These are phyloP conservation scores for Fregetta grallaria DNA, from an alignment of 2,113 vertebrate genomes.

Conservation along the genomic window DNA sequence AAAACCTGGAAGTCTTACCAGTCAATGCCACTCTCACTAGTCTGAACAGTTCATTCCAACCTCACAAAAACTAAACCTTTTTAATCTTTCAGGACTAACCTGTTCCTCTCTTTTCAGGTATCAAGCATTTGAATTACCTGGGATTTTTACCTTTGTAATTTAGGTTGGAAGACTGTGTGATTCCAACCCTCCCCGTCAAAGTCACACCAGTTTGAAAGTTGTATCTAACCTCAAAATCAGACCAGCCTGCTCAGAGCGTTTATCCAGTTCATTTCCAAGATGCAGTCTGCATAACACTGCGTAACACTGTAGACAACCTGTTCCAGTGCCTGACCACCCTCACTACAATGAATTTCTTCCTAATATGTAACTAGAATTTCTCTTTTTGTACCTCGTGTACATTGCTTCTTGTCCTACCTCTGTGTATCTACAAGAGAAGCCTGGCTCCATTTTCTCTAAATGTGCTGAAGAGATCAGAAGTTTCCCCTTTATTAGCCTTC, in stretches of 20 bases:
- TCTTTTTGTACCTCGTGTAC: not conserved
- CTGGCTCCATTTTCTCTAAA: not conserved
- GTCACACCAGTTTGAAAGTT: not conserved
- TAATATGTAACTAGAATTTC: not conserved
- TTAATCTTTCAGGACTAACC: not conserved
- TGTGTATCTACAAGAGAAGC: not conserved
- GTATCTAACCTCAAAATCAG: not conserved
- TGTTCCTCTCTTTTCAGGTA: not conserved
- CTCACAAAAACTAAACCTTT: not conserved
- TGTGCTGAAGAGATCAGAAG: not conserved
- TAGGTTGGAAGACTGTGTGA: not conserved
- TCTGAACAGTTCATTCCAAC: not conserved
- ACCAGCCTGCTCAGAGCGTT: not conserved
- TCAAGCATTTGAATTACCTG: not conserved
- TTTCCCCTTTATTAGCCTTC: not conserved
- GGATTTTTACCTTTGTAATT: not conserved
- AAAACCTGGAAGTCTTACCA: not conserved
- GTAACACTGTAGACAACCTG: not conserved
- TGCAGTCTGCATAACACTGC: accelerated
- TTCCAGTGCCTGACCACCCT: not conserved
- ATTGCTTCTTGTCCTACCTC: not conserved
- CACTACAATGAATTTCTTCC: not conserved
- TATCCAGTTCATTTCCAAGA: not conserved
- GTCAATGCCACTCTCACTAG: not conserved
- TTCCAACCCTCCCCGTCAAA: not conserved